These are phyloP conservation scores for Callithrix jacchus DNA, from an alignment of 2,113 vertebrate genomes.

Conservation along the genomic window DNA sequence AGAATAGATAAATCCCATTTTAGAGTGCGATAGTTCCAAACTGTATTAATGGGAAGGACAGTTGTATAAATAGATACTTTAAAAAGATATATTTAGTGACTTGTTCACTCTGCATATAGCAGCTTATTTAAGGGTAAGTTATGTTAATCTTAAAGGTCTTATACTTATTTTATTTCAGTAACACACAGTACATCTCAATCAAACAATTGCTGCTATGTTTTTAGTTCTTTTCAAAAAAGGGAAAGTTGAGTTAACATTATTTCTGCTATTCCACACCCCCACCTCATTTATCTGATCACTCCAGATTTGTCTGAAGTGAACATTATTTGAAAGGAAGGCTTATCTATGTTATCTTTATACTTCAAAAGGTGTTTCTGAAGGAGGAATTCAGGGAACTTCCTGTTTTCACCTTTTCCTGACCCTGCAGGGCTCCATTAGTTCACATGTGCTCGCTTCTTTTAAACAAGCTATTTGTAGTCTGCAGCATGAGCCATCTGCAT, in stretches of 20 bases:
- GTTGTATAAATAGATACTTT: background rate
- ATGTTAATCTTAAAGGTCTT: background rate
- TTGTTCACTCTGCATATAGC: background rate
- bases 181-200: background rate
- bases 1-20: background rate
- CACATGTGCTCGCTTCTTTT: background rate
- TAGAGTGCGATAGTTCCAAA: background rate
- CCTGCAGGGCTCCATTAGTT: background rate
- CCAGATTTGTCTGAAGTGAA: background rate
- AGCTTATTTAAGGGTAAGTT: background rate
- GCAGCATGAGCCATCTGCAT: background rate
- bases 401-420: background rate
- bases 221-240: background rate
- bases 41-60: background rate
- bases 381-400: background rate
- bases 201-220: background rate
- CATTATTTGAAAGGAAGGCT: background rate
- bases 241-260: background rate
- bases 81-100: background rate
- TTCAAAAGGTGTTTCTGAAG: background rate
- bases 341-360: background rate
- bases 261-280: background rate
- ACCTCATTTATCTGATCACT: background rate
- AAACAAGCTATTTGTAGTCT: background rate
- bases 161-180: background rate